These are phyloP conservation scores for Lordiphosa collinella DNA, from an alignment of 1,140 invertebrate genomes.

Conservation along the genomic window DNA sequence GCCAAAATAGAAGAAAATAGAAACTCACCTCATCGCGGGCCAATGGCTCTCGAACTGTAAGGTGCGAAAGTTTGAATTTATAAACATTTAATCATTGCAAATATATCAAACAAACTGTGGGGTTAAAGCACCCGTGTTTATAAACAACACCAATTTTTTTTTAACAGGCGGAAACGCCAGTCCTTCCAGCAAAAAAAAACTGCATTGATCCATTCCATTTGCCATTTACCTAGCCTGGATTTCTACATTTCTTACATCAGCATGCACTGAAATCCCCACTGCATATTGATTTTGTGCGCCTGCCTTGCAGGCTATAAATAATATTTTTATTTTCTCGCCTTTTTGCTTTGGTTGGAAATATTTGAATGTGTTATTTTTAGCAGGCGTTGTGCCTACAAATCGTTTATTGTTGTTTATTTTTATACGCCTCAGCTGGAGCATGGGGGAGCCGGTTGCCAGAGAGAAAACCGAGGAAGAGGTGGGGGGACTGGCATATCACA, in stretches of 20 bases:
- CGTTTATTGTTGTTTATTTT: slow-evolving; percentile 72
- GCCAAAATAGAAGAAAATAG: slow-evolving; percentile 45
- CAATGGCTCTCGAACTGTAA: slow-evolving; percentile 49
- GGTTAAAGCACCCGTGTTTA: slow-evolving; percentile 3
- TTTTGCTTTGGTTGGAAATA: slow-evolving; percentile 70
- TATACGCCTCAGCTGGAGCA: slow-evolving; percentile 32
- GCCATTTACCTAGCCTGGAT: slow-evolving; percentile 50
- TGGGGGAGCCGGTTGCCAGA: not conserved
- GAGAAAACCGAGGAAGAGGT: not conserved
- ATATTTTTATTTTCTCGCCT: slow-evolving; percentile 70
- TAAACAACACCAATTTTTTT: not conserved
- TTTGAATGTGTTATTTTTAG: slow-evolving; percentile 65
- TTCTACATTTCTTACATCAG: slow-evolving; percentile 49
- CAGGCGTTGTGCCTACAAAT: slow-evolving; percentile 62
- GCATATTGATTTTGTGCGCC: slow-evolving; percentile 50
- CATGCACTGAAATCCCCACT: slow-evolving; percentile 32
- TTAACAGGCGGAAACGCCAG: too few relatives aligned
- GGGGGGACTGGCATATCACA: slow-evolving; percentile 5
- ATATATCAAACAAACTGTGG: not conserved
- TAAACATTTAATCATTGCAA: slow-evolving; percentile 1
- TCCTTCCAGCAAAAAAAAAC: too few relatives aligned
- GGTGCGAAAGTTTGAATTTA: slow-evolving; percentile 1
- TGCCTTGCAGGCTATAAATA: slow-evolving; percentile 64
- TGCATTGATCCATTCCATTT: slow-evolving; percentile 5
- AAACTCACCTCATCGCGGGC: slow-evolving; percentile 39